Conservation (phyloP, 2,113 vertebrate genomes). For the Eidolon helvum region DNA sequence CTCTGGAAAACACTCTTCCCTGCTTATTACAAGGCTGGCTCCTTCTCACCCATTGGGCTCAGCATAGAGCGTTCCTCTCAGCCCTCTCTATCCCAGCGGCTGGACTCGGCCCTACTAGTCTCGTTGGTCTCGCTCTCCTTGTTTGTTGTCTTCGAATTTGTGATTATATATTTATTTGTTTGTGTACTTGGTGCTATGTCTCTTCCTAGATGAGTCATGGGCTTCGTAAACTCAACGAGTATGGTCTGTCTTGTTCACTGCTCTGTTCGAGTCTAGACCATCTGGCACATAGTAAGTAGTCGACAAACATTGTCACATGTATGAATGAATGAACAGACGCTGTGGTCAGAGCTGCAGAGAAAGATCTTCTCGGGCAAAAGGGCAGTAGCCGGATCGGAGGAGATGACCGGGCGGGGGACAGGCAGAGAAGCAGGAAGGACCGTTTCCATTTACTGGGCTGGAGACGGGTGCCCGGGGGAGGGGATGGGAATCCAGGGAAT, state of each 20-base stretch:
- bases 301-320: not conserved
- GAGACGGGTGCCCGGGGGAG: not conserved
- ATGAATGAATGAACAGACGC: not conserved
- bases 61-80: not conserved
- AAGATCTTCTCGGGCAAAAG: not conserved
- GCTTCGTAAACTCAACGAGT: not conserved
- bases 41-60: not conserved
- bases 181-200: not conserved
- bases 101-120: not conserved
- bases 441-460: not conserved
- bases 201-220: not conserved
- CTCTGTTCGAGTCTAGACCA: not conserved
- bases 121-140: not conserved
- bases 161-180: not conserved
- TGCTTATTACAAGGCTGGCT: not conserved
- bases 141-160: not conserved
- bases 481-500: not conserved
- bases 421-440: not conserved
- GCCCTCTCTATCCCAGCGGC: not conserved
- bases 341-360: not conserved
- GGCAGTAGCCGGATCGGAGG: rapidly evolving
- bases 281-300: not conserved
- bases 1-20: not conserved
- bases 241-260: not conserved
- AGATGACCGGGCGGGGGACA: not conserved